phyloP scores from a whole-genome alignment of 2,113 vertebrate genomes.

The Lepus americanus region DNA sequence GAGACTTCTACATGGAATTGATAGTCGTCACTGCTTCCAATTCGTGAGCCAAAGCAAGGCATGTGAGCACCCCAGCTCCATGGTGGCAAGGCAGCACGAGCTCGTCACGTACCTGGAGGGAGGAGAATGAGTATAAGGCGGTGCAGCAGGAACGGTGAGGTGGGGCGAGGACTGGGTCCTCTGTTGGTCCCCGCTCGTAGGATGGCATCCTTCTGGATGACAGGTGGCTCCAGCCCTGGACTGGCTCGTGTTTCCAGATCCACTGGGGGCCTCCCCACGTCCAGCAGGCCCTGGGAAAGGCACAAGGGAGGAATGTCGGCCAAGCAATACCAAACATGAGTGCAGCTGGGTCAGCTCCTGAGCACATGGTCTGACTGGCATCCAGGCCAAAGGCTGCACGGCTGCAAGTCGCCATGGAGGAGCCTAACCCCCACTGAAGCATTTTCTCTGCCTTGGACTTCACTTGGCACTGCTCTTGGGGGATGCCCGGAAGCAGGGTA shows the following conservation, averaged over 20 bases:
- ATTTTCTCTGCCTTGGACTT: not conserved
- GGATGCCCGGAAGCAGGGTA: not conserved
- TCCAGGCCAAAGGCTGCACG: conserved; percentile 93
- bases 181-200: not conserved
- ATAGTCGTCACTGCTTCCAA: not conserved
- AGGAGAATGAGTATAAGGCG: not conserved
- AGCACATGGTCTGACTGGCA: conserved; percentile 82
- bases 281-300: conserved; percentile 87
- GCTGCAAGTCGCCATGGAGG: conserved; percentile 91
- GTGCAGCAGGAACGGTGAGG: not conserved
- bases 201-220: not conserved
- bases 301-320: conserved; percentile 93
- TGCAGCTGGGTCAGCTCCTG: conserved; percentile 92
- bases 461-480: not conserved
- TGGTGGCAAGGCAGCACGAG: not conserved
- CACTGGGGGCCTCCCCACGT: conserved; percentile 79
- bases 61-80: not conserved
- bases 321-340: conserved; percentile 93
- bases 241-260: accelerated
- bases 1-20: not conserved
- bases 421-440: not conserved
- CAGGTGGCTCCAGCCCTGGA: not conserved
- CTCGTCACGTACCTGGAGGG: not conserved
- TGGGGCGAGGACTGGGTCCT: not conserved
- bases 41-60: conserved; percentile 1